Base-by-base conservation (phyloP, 2,113 vertebrate genomes). In the Rhodinocichla rosea region DNA sequence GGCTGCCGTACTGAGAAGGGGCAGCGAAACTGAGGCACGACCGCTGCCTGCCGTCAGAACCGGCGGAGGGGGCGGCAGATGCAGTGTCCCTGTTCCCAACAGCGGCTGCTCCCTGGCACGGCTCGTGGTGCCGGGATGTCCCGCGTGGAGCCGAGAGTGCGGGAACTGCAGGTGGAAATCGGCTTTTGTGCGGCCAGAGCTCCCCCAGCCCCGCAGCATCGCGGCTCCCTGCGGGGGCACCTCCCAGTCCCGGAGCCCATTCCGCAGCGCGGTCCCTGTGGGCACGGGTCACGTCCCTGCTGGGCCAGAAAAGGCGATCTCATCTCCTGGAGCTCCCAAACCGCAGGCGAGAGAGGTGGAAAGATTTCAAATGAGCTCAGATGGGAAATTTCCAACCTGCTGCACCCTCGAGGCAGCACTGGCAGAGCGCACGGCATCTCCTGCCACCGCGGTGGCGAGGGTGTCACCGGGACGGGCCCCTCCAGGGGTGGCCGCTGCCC, bases 161-260 rank as follows among this genome's bases (percentile, higher is more conserved):
- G 1, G 55, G 24, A 52, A 11, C 20, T 3, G 5, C 57, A 18
- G 59, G n/a, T 3, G 12, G 4, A 21, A 62, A 56, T 13, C 2
- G 1, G 56, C 5, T 67, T 50, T 49, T 39, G 12, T 40, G 11
- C 4, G 11, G 79, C 22, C 8, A 2, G 71, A 56, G n/a, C 30
- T 55, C 52, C 2, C 5, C 20, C 17, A 9, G 20, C 52, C 35
- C 56, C 2, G 10, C 80, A 49, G 63, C 53, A 45, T 15, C 63
- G 17, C 22, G 3, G 2, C 32, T 73, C 32, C 27, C 12, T 4
- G 19, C 6, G 10, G 9, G 14, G 26, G 2, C 40, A 74, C 23
- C 10, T 49, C 21, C n/a, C 35, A 3, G 0, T 3, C 14, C 27
- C 1, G 1, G 37, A 27, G 22, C 12, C 28, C 21, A 0, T n/a